Conservation (phyloP, 2,113 vertebrate genomes). For the Abramis brama region DNA sequence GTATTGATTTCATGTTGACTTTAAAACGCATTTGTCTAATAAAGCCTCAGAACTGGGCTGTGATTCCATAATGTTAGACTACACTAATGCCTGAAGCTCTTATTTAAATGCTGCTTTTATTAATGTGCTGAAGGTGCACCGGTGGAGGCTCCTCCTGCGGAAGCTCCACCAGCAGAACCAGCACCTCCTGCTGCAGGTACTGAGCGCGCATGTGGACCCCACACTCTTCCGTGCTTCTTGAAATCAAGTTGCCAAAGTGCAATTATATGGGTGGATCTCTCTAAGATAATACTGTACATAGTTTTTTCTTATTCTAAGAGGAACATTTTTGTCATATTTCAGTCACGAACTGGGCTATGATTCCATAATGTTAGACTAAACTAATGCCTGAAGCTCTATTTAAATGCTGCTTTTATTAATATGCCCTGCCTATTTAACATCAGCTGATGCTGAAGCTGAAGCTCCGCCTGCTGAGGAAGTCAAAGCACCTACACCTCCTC, state of each 20-base stretch:
- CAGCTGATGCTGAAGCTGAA: constrained; percentile 73
- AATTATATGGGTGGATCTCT: neutral
- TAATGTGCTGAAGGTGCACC: constrained; percentile 10
- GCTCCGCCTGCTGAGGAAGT: constrained; percentile 70
- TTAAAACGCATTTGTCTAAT: no score
- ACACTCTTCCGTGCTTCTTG: neutral
- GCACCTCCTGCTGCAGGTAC: constrained; percentile 51
- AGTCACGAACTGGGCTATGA: neutral
- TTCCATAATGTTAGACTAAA: neutral
- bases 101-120: constrained; percentile 28
- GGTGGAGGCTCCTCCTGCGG: neutral
- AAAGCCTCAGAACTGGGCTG: neutral
- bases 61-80: neutral
- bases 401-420: constrained; percentile 47
- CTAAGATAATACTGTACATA: neutral
- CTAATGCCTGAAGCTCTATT: constrained; percentile 18
- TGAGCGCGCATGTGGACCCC: neutral
- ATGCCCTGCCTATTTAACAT: constrained; percentile 63
- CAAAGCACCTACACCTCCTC: constrained; percentile 73
- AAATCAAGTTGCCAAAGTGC: neutral
- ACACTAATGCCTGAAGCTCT: constrained; percentile 13
- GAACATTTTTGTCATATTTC: neutral
- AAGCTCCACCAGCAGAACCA: neutral
- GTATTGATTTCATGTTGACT: neutral
- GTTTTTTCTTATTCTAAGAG: neutral